Conservation (phyloP, 2,113 vertebrate species). For the Myocastor coypus region DNA sequence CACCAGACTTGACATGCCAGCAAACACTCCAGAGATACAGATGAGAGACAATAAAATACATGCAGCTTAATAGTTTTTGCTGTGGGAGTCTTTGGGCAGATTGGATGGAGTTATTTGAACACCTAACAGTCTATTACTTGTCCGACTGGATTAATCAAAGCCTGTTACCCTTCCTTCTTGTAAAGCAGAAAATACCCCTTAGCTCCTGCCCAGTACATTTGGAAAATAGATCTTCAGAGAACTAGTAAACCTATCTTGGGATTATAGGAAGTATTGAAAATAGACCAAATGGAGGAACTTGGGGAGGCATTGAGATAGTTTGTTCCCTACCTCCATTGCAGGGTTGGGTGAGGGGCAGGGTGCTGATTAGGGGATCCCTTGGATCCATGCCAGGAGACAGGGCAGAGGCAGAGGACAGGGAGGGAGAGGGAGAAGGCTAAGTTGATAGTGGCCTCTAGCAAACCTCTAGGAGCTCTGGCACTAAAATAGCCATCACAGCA, state of each 20-base stretch:
- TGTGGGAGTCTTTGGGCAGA: slow-evolving; percentile 16
- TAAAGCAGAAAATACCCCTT: slow-evolving; percentile 46
- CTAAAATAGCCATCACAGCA: not conserved
- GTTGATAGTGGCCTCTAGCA: not conserved
- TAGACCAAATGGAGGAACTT: not conserved
- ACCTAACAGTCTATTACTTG: slow-evolving; percentile 40
- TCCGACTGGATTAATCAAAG: slow-evolving; percentile 56
- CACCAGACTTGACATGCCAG: slow-evolving; percentile 52
- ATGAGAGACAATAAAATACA: slow-evolving; percentile 59
- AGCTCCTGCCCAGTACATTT: not conserved
- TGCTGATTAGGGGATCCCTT: not conserved
- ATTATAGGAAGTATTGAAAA: not conserved
- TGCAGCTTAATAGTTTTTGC: slow-evolving; percentile 54
- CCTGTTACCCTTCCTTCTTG: not conserved
- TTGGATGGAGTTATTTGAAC: slow-evolving; percentile 57
- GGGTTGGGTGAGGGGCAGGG: not conserved
- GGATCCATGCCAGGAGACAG: no score
- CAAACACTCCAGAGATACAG: slow-evolving; percentile 52
- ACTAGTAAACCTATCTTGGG: no score
- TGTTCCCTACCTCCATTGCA: not conserved
- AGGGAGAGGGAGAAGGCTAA: not conserved
- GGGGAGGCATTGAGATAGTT: not conserved
- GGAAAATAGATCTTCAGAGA: not conserved
- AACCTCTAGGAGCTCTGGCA: no score
- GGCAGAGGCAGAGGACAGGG: no score